phyloP scores from a whole-genome alignment of 1,140 invertebrate species.

The Aphelinus atriplicis region DNA sequence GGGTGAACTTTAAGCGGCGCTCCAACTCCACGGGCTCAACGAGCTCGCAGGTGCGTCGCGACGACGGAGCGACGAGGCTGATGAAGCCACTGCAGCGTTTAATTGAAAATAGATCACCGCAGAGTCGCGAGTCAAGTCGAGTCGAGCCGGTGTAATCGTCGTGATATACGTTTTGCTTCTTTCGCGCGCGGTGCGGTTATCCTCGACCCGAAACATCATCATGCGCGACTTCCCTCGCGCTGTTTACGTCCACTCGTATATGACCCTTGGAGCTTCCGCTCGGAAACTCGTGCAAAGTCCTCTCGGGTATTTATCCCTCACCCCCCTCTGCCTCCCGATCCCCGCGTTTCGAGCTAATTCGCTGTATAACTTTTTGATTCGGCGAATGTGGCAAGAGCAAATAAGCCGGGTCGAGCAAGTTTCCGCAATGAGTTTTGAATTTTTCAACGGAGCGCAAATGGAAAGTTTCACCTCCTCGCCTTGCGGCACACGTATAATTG shows the following conservation, averaged over 20 bases:
- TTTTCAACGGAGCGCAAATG: slow-evolving; percentile 22
- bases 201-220: too few relatives aligned
- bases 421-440: slow-evolving; percentile 36
- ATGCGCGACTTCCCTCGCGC: too few relatives aligned
- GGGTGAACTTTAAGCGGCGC: slow-evolving; percentile 2
- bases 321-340: not conserved
- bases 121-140: too few relatives aligned
- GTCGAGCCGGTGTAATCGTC: too few relatives aligned
- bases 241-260: too few relatives aligned
- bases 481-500: slow-evolving; percentile 20
- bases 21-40: too few relatives aligned
- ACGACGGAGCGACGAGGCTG: too few relatives aligned
- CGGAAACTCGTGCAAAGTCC: slow-evolving; percentile 24
- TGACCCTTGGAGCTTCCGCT: slow-evolving; percentile 18
- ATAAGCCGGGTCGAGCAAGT: not conserved
- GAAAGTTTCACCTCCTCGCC: slow-evolving; percentile 18
- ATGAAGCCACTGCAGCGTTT: too few relatives aligned
- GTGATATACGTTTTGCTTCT: too few relatives aligned
- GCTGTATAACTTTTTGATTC: slow-evolving; percentile 33
- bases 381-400: slow-evolving; percentile 3
- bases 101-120: too few relatives aligned
- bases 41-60: too few relatives aligned
- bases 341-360: slow-evolving; percentile 22
- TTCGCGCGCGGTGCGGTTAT: too few relatives aligned
- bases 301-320: slow-evolving; percentile 18